Evolutionary conservation across 2,113 vertebrate species (phyloP).

Genomic region (Meleagris gallopavo): DNA sequence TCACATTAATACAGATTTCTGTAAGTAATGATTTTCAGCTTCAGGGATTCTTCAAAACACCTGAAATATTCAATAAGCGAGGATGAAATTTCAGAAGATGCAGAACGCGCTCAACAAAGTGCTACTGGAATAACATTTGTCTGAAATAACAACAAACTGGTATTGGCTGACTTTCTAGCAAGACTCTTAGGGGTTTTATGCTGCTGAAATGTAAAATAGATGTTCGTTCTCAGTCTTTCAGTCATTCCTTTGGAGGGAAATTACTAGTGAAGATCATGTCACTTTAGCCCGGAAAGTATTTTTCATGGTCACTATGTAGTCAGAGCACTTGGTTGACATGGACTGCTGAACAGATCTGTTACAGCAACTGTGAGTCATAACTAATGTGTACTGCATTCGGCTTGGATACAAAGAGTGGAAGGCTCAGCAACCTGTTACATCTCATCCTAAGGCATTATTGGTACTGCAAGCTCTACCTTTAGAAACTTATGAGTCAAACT

Average conservation of each 20-base stretch:
- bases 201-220: not conserved
- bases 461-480: not conserved
- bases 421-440: not conserved
- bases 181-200: not conserved
- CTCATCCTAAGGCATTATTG: not conserved
- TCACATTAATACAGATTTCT: not conserved
- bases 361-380: not conserved
- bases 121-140: not conserved
- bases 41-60: not conserved
- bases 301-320: not conserved
- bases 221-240: not conserved
- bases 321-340: not conserved
- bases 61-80: not conserved
- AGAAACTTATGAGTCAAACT: not conserved
- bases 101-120: not conserved
- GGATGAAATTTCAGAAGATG: not conserved
- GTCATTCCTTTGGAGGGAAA: not conserved
- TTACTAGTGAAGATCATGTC: not conserved
- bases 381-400: fast-evolving
- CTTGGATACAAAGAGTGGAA: not conserved
- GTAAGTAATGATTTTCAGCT: not conserved
- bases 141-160: not conserved
- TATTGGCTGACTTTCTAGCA: not conserved
- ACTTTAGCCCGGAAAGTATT: not conserved
- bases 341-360: not conserved